Percentiles rank a stretch among this genome's conserved stretches.
Conservation (phyloP, 2,888 invertebrate species). For the Rotaria socialis region DNA sequence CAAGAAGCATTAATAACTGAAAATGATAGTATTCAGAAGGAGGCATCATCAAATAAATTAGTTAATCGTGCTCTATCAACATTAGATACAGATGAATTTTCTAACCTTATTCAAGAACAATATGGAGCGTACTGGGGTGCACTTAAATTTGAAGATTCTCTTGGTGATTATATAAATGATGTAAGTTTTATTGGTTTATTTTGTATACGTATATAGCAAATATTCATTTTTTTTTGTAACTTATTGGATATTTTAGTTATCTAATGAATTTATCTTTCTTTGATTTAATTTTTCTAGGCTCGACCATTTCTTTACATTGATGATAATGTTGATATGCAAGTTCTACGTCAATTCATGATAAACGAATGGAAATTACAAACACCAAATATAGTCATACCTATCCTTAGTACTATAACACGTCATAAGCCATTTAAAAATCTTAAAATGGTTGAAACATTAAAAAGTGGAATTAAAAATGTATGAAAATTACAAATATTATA, state of each 20-base stretch:
- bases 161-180: neutral
- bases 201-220: no score
- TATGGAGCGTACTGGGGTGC: neutral
- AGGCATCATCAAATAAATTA: neutral
- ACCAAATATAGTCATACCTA: slow-evolving; percentile 52
- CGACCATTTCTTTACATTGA: slow-evolving; percentile 13
- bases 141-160: slow-evolving; percentile 2
- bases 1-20: neutral
- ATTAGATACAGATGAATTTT: neutral
- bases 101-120: neutral
- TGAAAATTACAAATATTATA: neutral
- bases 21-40: neutral
- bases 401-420: slow-evolving; percentile 50
- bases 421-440: slow-evolving; percentile 51
- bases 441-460: slow-evolving; percentile 51
- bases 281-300: neutral
- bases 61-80: neutral
- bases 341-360: slow-evolving; percentile 49
- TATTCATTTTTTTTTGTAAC: no score
- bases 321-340: neutral
- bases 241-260: neutral
- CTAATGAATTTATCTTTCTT: neutral
- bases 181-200: neutral
- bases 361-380: slow-evolving; percentile 51
- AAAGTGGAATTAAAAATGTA: slow-evolving; percentile 53